Evolutionary conservation across 2,888 invertebrate genomes (phyloP).

Genomic region (Trimorus sp.): DNA sequence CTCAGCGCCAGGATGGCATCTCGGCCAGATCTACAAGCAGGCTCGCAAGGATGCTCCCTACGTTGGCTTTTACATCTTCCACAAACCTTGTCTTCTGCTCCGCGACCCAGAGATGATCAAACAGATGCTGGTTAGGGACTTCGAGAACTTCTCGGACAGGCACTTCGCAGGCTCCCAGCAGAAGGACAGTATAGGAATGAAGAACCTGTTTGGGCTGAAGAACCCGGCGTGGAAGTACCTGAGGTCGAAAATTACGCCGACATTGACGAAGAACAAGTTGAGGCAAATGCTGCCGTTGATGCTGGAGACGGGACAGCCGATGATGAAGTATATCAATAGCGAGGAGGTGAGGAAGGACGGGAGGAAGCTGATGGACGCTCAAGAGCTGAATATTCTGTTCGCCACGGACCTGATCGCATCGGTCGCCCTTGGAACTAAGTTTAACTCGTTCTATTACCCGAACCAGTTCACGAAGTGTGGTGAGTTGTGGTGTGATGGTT

Average conservation of each 20-base stretch:
- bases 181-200: constrained; percentile 80
- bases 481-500: constrained; percentile 59
- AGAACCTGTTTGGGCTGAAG: constrained; percentile 81
- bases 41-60: constrained; percentile 72
- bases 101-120: constrained; percentile 82
- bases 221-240: constrained; percentile 83
- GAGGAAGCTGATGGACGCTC: constrained; percentile 72
- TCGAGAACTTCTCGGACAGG: constrained; percentile 82
- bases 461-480: constrained; percentile 73
- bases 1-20: constrained; percentile 74
- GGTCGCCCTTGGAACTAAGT: constrained; percentile 73
- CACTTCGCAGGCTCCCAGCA: constrained; percentile 79
- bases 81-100: constrained; percentile 82
- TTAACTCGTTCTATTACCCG: constrained; percentile 74
- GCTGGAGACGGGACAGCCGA: constrained; percentile 77
- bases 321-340: constrained; percentile 72
- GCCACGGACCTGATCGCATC: constrained; percentile 76
- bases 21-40: constrained; percentile 72
- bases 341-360: constrained; percentile 58
- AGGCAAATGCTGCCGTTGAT: constrained; percentile 83
- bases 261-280: constrained; percentile 83
- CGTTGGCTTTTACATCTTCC: constrained; percentile 82
- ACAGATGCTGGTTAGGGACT: constrained; percentile 79
- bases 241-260: constrained; percentile 83
- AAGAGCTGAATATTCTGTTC: constrained; percentile 75